Conservation (phyloP, 2,888 invertebrate genomes). For the Gari tellinella region DNA sequence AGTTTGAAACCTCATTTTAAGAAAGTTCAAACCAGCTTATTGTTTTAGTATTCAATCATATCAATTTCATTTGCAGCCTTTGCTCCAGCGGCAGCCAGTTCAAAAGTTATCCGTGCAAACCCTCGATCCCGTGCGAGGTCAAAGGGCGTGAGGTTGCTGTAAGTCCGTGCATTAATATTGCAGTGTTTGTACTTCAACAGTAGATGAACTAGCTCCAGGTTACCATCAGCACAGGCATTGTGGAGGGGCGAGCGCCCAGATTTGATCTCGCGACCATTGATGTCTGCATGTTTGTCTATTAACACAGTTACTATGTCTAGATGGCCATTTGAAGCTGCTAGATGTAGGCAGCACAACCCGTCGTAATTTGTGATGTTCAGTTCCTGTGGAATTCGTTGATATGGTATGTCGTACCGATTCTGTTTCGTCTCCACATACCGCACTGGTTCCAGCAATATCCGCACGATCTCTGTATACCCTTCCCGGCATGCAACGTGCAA, state of each 20-base stretch:
- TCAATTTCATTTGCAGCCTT: no score
- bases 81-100: slow-evolving; percentile 39
- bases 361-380: slow-evolving; percentile 42
- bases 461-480: neutral
- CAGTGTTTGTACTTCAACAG: slow-evolving; percentile 21
- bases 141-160: slow-evolving; percentile 46
- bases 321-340: slow-evolving; percentile 25
- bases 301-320: slow-evolving; percentile 14
- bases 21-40: no score
- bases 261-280: slow-evolving; percentile 12
- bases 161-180: slow-evolving; percentile 49
- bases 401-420: slow-evolving; percentile 7
- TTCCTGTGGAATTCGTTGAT: slow-evolving; percentile 10
- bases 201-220: slow-evolving; percentile 27
- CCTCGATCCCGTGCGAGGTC: slow-evolving; percentile 45
- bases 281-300: slow-evolving; percentile 17
- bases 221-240: slow-evolving; percentile 23
- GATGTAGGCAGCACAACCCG: slow-evolving; percentile 38
- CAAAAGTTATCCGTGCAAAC: slow-evolving; percentile 22
- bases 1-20: no score
- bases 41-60: no score
- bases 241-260: slow-evolving; percentile 41
- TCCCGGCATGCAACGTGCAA: slow-evolving; percentile 17
- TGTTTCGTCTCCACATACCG: slow-evolving; percentile 4
- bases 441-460: slow-evolving; percentile 10